A percentile compares a stretch with the other conserved stretches of the same genome.
These are phyloP conservation scores for Lasaia peninsularis DNA, from an alignment of 1,140 invertebrate genomes.

Conservation along the genomic window DNA sequence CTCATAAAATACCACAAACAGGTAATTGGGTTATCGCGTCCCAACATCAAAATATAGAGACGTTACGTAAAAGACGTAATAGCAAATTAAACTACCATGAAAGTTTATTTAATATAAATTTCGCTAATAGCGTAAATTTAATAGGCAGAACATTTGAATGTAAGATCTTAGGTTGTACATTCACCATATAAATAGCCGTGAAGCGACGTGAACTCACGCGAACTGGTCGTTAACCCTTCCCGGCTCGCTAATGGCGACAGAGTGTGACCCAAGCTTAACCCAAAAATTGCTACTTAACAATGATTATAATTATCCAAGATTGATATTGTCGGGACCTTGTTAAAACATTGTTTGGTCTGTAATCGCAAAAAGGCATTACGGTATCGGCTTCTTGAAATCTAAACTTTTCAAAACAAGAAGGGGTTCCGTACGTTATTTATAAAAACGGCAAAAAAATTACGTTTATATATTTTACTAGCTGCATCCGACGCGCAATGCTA, in stretches of 20 bases:
- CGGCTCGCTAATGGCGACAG: slow-evolving; percentile 23
- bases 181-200: slow-evolving; percentile 70
- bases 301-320: slow-evolving; percentile 9
- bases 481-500: no score
- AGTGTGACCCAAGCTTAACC: not conserved
- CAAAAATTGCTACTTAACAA: slow-evolving; percentile 1
- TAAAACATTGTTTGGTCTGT: no score
- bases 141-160: slow-evolving; percentile 44
- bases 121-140: not conserved
- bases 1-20: no score
- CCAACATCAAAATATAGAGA: no score
- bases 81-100: not conserved
- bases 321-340: not conserved
- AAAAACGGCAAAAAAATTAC: no score
- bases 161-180: slow-evolving; percentile 49
- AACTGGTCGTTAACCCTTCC: slow-evolving; percentile 68
- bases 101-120: not conserved
- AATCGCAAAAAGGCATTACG: no score
- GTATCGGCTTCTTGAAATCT: no score
- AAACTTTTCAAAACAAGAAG: no score
- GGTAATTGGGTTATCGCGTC: no score
- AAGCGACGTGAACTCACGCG: slow-evolving; percentile 62
- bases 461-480: no score
- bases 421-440: no score
- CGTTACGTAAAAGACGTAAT: no score